Percentiles rank a stretch among this genome's conserved stretches.
Conservation (phyloP, 2,888 invertebrate genomes). For the Stenotaenia linearis region DNA sequence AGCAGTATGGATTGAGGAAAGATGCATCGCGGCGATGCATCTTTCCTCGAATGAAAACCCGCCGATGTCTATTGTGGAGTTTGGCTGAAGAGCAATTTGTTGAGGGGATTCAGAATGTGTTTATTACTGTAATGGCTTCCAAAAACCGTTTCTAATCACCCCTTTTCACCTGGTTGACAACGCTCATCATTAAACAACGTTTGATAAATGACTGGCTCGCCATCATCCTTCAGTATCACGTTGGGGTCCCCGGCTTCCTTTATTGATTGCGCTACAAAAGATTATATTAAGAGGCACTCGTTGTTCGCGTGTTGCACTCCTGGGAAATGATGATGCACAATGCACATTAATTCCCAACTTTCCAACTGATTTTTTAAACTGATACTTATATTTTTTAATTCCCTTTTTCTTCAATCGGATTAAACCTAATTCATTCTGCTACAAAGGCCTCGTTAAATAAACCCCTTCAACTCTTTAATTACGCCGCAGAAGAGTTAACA, state of each 20-base stretch:
- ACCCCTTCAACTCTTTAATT: not conserved
- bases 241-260: not conserved
- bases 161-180: conserved; percentile 21
- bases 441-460: not conserved
- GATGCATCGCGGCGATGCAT: not conserved
- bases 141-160: conserved; percentile 16
- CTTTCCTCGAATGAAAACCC: not conserved
- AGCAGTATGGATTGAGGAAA: not conserved
- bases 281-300: conserved; percentile 16
- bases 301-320: not conserved
- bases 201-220: conserved; percentile 8
- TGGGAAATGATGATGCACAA: conserved; percentile 20
- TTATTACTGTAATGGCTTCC: conserved; percentile 17
- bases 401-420: not conserved
- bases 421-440: not conserved
- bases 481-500: not conserved
- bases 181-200: conserved; percentile 20
- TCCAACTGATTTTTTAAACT: not conserved
- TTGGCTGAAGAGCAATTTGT: conserved; percentile 7
- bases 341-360: not conserved
- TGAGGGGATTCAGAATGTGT: not conserved
- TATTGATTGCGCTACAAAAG: conserved; percentile 16
- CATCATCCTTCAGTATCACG: conserved; percentile 11
- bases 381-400: not conserved
- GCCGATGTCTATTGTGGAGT: not conserved